phyloP scores from a whole-genome alignment of 1,140 invertebrate genomes.

The Spodoptera litura region DNA sequence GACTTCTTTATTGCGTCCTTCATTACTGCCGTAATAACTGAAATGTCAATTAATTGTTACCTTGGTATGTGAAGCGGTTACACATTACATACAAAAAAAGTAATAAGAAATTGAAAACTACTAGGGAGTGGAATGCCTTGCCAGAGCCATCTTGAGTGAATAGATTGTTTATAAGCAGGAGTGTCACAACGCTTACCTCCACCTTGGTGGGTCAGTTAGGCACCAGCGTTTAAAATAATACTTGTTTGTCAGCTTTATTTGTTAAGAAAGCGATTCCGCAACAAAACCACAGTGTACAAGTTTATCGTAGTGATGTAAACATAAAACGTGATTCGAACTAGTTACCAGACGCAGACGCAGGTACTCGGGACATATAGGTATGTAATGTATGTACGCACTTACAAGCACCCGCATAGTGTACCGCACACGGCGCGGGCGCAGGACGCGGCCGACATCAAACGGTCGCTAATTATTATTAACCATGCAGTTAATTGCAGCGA shows the following conservation, averaged over 20 bases:
- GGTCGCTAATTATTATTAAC: constrained; percentile 35
- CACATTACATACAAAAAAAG: not conserved
- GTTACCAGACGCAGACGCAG: not conserved
- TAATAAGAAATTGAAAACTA: too few relatives aligned
- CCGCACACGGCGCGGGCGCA: constrained; percentile 29
- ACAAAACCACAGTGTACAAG: not conserved
- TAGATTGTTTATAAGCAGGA: too few relatives aligned
- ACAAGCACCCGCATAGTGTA: not conserved
- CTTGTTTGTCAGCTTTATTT: too few relatives aligned
- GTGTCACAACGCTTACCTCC: too few relatives aligned
- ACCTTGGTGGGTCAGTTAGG: too few relatives aligned
- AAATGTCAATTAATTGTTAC: too few relatives aligned
- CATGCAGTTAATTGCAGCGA: constrained; percentile 35
- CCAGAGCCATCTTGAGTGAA: too few relatives aligned
- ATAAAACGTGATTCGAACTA: too few relatives aligned
- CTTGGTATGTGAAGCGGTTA: not conserved
- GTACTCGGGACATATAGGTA: not conserved
- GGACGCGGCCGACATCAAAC: constrained; percentile 33
- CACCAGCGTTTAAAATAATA: too few relatives aligned
- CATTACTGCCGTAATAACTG: constrained; percentile 9
- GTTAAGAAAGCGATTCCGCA: too few relatives aligned
- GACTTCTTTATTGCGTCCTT: constrained; percentile 32
- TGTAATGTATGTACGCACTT: not conserved
- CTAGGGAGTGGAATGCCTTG: too few relatives aligned
- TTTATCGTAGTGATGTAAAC: not conserved